phyloP scores from a whole-genome alignment of 2,888 invertebrate genomes.

The Margaritifera margaritifera region DNA sequence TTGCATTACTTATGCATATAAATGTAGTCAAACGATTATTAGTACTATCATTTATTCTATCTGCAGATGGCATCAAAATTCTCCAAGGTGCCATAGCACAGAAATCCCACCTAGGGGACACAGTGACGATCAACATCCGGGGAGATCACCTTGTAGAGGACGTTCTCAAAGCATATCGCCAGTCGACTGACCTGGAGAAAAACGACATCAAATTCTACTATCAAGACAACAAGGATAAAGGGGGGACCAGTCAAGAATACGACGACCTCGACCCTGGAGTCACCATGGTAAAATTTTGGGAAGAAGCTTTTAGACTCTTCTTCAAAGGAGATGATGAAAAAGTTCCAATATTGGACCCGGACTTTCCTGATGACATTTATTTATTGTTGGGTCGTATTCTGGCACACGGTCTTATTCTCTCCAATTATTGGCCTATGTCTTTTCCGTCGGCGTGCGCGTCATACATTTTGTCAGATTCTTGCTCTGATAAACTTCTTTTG shows the following conservation, averaged over 20 bases:
- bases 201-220: too few species aligned
- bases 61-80: too few species aligned
- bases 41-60: too few species aligned
- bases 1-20: too few species aligned
- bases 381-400: slow-evolving; percentile 40
- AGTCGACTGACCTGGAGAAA: too few species aligned
- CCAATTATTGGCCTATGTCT: slow-evolving; percentile 45
- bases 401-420: slow-evolving; percentile 44
- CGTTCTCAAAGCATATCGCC: too few species aligned
- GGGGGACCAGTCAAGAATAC: slow-evolving; percentile 1
- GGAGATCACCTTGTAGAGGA: too few species aligned
- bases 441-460: slow-evolving; percentile 43
- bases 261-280: slow-evolving; percentile 24
- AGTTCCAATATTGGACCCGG: slow-evolving; percentile 37
- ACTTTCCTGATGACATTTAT: slow-evolving; percentile 36
- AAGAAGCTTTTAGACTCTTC: slow-evolving; percentile 41
- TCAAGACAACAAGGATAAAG: too few species aligned
- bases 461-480: slow-evolving; percentile 32
- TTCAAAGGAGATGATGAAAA: slow-evolving; percentile 45
- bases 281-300: slow-evolving; percentile 45
- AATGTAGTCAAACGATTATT: too few species aligned
- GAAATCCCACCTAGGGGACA: too few species aligned
- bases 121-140: too few species aligned
- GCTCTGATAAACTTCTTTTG: slow-evolving; percentile 38
- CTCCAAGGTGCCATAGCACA: too few species aligned